Evolutionary conservation across 2,113 vertebrate species (phyloP).

Genomic region (Zapus hudsonius): DNA sequence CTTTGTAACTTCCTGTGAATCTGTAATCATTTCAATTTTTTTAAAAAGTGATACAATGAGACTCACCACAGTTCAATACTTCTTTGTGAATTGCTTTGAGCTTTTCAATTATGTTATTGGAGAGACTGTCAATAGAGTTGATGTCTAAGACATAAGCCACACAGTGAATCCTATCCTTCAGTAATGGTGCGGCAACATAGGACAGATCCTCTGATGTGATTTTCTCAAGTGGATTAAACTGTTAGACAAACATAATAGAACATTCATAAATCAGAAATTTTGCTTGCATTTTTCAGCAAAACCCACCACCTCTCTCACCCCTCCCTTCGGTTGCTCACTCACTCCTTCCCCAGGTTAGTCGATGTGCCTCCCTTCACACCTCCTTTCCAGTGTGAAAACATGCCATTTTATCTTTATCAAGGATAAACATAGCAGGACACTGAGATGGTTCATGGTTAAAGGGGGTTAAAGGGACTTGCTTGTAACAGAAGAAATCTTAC

Average conservation of each 20-base stretch:
- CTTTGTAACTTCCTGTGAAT: not conserved
- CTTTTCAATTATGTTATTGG: constrained; percentile 81
- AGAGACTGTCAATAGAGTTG: constrained; percentile 80
- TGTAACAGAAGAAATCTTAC: constrained; percentile 47
- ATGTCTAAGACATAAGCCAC: constrained; percentile 79
- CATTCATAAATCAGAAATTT: constrained; percentile 16
- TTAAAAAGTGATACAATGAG: not conserved
- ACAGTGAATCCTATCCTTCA: constrained; percentile 72
- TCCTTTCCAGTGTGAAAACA: not conserved
- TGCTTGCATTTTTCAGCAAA: not conserved
- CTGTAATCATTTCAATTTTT: not conserved
- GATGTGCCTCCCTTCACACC: not conserved
- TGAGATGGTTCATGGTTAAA: too few relatives aligned
- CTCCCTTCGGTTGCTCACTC: not conserved
- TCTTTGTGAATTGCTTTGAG: constrained; percentile 64
- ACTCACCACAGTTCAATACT: constrained; percentile 56
- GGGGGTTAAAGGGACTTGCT: too few relatives aligned
- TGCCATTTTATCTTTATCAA: not conserved
- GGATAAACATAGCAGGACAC: too few relatives aligned
- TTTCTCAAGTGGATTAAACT: constrained; percentile 52
- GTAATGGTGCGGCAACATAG: constrained; percentile 38
- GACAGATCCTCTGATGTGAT: constrained; percentile 20
- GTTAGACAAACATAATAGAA: constrained; percentile 20
- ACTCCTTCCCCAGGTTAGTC: too few relatives aligned
- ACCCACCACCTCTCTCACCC: not conserved